phyloP scores from a whole-genome alignment of 2,888 invertebrate genomes.

The Brachyopa scutellaris region DNA sequence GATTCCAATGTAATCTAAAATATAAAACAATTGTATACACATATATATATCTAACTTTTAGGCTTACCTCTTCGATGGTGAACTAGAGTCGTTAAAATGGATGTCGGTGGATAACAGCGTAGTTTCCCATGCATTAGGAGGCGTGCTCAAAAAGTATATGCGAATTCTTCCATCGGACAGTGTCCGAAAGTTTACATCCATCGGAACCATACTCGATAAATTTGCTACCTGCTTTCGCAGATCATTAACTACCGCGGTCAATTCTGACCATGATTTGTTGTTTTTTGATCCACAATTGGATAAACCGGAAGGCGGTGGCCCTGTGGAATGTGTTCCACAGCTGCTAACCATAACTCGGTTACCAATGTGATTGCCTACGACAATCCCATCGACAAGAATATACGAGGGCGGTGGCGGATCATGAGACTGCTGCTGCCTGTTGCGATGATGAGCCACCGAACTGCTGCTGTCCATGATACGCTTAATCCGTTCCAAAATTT shows the following conservation, averaged over 20 bases:
- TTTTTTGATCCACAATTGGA: slow-evolving; percentile 21
- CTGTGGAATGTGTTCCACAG: slow-evolving; percentile 66
- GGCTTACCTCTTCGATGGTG: slow-evolving; percentile 52
- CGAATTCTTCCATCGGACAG: slow-evolving; percentile 90
- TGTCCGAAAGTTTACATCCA: slow-evolving; percentile 90
- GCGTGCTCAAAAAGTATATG: slow-evolving; percentile 94
- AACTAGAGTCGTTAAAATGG: slow-evolving; percentile 82
- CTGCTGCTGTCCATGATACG: slow-evolving; percentile 72
- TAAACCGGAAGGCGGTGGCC: slow-evolving; percentile 28
- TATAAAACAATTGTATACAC: not conserved
- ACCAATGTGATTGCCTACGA: slow-evolving; percentile 77
- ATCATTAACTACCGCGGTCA: slow-evolving; percentile 90
- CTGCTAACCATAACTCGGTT: slow-evolving; percentile 77
- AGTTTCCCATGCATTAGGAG: slow-evolving; percentile 94
- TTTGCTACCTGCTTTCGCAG: slow-evolving; percentile 90
- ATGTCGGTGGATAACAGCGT: slow-evolving; percentile 94
- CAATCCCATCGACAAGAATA: slow-evolving; percentile 79
- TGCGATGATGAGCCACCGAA: slow-evolving; percentile 73
- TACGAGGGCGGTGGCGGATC: slow-evolving; percentile 78
- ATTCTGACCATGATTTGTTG: slow-evolving; percentile 89
- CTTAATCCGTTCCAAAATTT: slow-evolving; percentile 68
- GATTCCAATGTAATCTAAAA: slow-evolving; percentile 88
- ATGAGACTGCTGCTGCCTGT: slow-evolving; percentile 73
- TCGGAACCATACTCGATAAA: slow-evolving; percentile 91
- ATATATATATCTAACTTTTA: too few relatives aligned